Evolutionary conservation across 2,797 vertebrate species (phyloP).

Genomic region (Gallirallus australis): DNA sequence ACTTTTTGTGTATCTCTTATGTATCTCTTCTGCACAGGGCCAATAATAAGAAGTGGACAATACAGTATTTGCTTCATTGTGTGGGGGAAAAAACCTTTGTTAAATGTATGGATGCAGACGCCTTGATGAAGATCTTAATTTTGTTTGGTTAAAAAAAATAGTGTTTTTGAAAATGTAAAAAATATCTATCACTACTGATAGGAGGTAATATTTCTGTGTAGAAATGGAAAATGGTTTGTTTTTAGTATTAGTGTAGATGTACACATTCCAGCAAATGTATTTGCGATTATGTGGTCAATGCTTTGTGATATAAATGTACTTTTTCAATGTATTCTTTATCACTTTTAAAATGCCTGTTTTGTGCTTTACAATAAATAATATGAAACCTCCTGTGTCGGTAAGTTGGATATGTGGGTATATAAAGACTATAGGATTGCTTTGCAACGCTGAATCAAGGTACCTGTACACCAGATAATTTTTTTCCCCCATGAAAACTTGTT

Average conservation of each 20-base stretch:
- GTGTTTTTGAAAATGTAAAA: slow-evolving; percentile 93
- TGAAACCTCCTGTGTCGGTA: slow-evolving; percentile 99
- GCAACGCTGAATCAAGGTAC: slow-evolving; percentile 79
- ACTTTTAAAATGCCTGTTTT: slow-evolving; percentile 98
- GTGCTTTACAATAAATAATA: slow-evolving; percentile 99
- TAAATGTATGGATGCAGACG: slow-evolving; percentile 99
- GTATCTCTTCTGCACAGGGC: slow-evolving; percentile 99
- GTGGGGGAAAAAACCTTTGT: slow-evolving; percentile 99
- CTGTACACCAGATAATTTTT: slow-evolving; percentile 75
- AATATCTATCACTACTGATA: slow-evolving; percentile 90
- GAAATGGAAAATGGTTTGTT: slow-evolving; percentile 97
- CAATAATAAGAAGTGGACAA: slow-evolving; percentile 99
- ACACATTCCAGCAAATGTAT: slow-evolving; percentile 99
- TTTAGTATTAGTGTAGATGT: slow-evolving; percentile 99
- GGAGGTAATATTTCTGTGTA: slow-evolving; percentile 96
- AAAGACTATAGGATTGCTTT: slow-evolving; percentile 78
- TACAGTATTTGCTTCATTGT: slow-evolving; percentile 99
- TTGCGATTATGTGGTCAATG: slow-evolving; percentile 96
- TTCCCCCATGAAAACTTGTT: slow-evolving; percentile 57
- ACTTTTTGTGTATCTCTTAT: slow-evolving; percentile 99
- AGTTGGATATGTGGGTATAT: slow-evolving; percentile 91
- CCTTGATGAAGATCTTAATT: slow-evolving; percentile 99
- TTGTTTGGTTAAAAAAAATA: slow-evolving; percentile 94
- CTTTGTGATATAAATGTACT: slow-evolving; percentile 99
- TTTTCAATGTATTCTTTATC: slow-evolving; percentile 99